phyloP scores from a whole-genome alignment of 2,113 vertebrate species.

The Rousettus leschenaultii region DNA sequence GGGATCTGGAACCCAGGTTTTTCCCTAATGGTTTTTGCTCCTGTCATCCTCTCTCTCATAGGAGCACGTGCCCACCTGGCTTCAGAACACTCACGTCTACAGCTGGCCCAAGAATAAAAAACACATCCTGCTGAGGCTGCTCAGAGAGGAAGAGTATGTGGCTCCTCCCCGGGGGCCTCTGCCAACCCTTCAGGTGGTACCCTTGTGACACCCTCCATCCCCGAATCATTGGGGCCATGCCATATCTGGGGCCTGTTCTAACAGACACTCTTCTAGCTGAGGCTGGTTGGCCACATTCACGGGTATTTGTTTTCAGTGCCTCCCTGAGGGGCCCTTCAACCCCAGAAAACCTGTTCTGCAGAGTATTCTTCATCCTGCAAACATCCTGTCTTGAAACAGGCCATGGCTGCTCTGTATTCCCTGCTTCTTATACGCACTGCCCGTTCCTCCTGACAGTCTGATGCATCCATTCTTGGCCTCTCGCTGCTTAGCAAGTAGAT shows the following conservation, averaged over 20 bases:
- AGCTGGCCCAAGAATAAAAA: slow-evolving; percentile 91
- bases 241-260: background rate
- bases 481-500: slow-evolving; percentile 43
- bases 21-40: background rate
- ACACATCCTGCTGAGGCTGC: slow-evolving; percentile 91
- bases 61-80: slow-evolving; percentile 93
- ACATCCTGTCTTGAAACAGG: background rate
- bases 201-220: slow-evolving; percentile 71
- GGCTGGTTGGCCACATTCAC: slow-evolving; percentile 51
- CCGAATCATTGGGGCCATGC: background rate
- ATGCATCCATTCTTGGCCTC: slow-evolving; percentile 4
- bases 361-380: background rate
- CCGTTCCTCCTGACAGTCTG: background rate
- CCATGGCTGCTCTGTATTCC: background rate
- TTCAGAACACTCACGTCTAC: slow-evolving; percentile 93
- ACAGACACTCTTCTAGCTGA: slow-evolving; percentile 47
- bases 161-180: slow-evolving; percentile 83
- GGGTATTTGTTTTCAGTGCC: background rate
- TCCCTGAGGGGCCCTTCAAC: background rate
- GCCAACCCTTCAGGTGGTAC: slow-evolving; percentile 90
- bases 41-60: slow-evolving; percentile 64
- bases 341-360: background rate
- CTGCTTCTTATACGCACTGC: slow-evolving; percentile 40
- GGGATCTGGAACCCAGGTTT: slow-evolving; percentile 51
- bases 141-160: slow-evolving; percentile 93